Base-by-base conservation (phyloP, 2,888 invertebrate genomes). In the Sycophila texana region DNA sequence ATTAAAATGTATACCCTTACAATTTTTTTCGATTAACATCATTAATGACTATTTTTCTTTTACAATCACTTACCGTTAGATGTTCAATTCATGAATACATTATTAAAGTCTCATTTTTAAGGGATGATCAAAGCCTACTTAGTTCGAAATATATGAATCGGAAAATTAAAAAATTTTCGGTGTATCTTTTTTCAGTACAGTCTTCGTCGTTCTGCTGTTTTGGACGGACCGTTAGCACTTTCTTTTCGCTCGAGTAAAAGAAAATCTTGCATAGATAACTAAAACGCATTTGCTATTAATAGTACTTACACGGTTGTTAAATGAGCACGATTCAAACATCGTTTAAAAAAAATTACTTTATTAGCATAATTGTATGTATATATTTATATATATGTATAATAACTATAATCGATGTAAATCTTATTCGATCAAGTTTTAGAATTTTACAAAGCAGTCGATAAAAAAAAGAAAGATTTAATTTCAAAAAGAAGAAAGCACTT, bases 41-140 rank as follows among this genome's bases (percentile, higher is more conserved):
- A 49, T 79, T 79, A 79, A 79, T 79, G 79, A 79, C 79, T 79
- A 79, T 71, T 74, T 74, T 30, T 72, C 30, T 72, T 60, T 79
- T 79, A 74, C 26, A 75, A 66, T 71, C 58, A 65, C 39, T 79
- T 75, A 66, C 26, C 57, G 18, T 58, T 75, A 79, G n/a, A 74
- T 71, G 14, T 74, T 74, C 58, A 51, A 79, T 58, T 74, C 71
- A 71, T 66, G 70, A 66, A 79, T 71, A 79, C 74, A 74, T 12
- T 73, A 26, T 60, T 73, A 68, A 58, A 55, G 47, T 63, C 51
- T 79, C 39, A 26, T 74, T 75, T 71, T 74, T 71, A 79, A 74
- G 74, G 66, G 71, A 47, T 71, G 53, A 79, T 74, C 22, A 63
- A 79, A 70, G 60, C 60, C 53, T 57, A 63, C 16, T 63, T 26